Evolutionary conservation across 2,113 vertebrate genomes (phyloP).

Genomic region (cat (Felis catus)): DNA sequence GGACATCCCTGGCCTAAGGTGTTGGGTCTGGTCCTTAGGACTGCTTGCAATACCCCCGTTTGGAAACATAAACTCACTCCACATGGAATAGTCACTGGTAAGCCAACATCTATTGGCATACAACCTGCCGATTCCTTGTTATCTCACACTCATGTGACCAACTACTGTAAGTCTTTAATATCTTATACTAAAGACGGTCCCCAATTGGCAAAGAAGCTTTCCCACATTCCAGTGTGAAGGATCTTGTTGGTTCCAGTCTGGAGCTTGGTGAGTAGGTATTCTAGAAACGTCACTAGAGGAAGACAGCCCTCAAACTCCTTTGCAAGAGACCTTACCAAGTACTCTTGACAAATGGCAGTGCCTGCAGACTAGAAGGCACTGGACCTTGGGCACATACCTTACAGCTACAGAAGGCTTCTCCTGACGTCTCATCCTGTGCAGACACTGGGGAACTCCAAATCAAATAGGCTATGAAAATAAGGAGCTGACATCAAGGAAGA

Average conservation of each 20-base stretch:
- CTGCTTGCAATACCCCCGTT: background rate
- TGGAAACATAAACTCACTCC: background rate
- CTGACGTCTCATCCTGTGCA: background rate
- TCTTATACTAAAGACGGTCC: background rate
- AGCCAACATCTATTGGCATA: background rate
- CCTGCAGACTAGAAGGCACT: background rate
- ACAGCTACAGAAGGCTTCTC: background rate
- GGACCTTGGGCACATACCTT: background rate
- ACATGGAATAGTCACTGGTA: background rate
- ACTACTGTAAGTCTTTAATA: background rate
- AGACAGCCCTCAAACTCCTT: background rate
- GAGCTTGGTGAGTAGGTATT: background rate
- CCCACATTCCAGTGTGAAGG: background rate
- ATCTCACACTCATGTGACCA: background rate
- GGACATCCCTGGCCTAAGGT: background rate
- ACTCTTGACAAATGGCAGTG: background rate
- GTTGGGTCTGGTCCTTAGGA: background rate
- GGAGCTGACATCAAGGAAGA: background rate
- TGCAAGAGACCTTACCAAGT: background rate
- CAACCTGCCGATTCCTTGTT: background rate
- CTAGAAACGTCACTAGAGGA: background rate
- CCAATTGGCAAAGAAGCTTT: background rate
- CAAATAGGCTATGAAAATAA: background rate
- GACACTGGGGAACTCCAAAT: background rate
- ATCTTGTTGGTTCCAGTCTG: background rate